phyloP scores from a whole-genome alignment of 2,888 invertebrate species.

The Zelleria hepariella region DNA sequence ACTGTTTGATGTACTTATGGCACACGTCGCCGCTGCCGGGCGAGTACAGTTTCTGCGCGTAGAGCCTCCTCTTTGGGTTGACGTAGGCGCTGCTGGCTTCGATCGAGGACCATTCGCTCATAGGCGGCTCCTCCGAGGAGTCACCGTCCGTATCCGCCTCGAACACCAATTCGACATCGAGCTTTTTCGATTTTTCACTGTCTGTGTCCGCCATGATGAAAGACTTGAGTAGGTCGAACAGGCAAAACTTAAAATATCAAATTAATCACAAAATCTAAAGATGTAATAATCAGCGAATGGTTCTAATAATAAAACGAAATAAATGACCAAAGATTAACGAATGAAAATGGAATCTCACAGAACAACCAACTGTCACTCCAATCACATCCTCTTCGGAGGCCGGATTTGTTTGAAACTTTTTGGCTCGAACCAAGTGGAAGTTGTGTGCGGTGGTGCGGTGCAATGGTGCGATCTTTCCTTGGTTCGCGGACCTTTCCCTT shows the following conservation, averaged over 20 bases:
- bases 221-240: neutral
- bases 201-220: neutral
- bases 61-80: slow-evolving; percentile 22
- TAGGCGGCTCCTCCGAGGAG: slow-evolving; percentile 28
- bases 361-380: too few relatives aligned
- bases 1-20: slow-evolving; percentile 29
- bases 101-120: slow-evolving; percentile 27
- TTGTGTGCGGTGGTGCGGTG: too few relatives aligned
- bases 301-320: too few relatives aligned
- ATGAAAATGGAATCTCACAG: too few relatives aligned
- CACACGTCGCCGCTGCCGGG: slow-evolving; percentile 40
- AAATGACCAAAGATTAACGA: too few relatives aligned
- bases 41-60: slow-evolving; percentile 25
- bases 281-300: too few relatives aligned
- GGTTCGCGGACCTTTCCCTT: too few relatives aligned
- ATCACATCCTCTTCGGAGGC: too few relatives aligned
- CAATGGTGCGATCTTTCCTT: too few relatives aligned
- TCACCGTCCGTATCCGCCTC: slow-evolving; percentile 24
- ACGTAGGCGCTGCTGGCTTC: slow-evolving; percentile 11
- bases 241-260: neutral
- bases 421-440: too few relatives aligned
- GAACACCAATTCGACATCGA: neutral
- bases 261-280: too few relatives aligned
- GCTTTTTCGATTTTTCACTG: neutral
- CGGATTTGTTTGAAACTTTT: too few relatives aligned